Conservation (phyloP, 1,140 invertebrate genomes). For the Periplaneta americana region DNA sequence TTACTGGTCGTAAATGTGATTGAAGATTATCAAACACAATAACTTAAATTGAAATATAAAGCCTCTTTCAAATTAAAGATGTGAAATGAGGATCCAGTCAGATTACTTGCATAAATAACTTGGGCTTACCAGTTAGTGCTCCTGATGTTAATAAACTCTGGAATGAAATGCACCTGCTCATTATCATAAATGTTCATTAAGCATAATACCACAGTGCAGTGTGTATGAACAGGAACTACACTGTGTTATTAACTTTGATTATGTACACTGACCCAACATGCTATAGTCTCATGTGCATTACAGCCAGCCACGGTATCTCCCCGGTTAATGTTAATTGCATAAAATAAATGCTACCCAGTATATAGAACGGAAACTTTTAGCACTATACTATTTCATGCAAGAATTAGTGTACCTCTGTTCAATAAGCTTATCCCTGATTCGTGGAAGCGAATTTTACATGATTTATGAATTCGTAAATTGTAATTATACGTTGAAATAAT, state of each 20-base stretch:
- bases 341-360: not conserved
- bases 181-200: not conserved
- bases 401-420: no score
- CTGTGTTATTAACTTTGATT: not conserved
- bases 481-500: no score
- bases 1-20: no score
- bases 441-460: no score
- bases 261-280: not conserved
- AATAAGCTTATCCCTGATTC: no score
- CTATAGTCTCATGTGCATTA: not conserved
- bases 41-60: no score
- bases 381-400: not conserved
- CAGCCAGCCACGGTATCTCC: not conserved
- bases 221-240: no score
- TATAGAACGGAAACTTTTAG: not conserved
- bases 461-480: no score
- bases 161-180: not conserved
- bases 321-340: not conserved
- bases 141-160: not conserved
- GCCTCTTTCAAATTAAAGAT: no score
- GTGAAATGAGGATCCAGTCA: no score
- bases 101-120: no score
- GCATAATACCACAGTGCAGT: not conserved
- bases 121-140: not conserved
- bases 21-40: no score